Percentiles rank a stretch among this genome's conserved stretches.
Conservation (phyloP, 2,888 invertebrate genomes). For the Automeris io region DNA sequence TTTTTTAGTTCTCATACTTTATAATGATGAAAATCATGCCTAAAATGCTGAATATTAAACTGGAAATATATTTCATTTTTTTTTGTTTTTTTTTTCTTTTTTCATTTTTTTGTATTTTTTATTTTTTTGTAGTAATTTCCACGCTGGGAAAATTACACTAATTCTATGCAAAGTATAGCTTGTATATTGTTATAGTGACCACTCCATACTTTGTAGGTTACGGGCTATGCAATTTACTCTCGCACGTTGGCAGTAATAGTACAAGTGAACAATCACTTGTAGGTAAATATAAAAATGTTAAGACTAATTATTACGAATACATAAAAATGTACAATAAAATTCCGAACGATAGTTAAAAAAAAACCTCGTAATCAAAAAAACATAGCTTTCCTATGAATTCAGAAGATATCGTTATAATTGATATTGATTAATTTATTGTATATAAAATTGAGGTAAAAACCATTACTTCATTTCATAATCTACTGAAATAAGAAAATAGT, state of each 20-base stretch:
- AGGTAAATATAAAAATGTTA: conserved; percentile 16
- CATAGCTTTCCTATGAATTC: too few species aligned
- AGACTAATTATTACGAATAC: too few species aligned
- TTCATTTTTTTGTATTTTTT: conserved; percentile 43
- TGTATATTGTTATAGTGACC: conserved; percentile 79
- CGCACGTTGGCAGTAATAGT: conserved; percentile 72
- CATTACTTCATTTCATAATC: too few species aligned
- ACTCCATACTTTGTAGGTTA: conserved; percentile 76
- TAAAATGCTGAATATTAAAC: conserved; percentile 77
- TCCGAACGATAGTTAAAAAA: too few species aligned
- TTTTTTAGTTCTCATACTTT: conserved; percentile 53
- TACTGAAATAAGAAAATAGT: too few species aligned
- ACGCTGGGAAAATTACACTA: conserved; percentile 90
- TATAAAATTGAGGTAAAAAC: too few species aligned
- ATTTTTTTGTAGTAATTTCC: conserved; percentile 71
- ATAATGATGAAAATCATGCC: conserved; percentile 70
- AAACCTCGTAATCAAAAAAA: too few species aligned
- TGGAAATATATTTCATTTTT: conserved; percentile 73
- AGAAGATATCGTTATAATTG: too few species aligned
- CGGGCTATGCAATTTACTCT: conserved; percentile 75
- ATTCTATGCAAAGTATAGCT: conserved; percentile 96
- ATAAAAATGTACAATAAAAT: too few species aligned
- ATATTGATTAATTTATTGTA: too few species aligned
- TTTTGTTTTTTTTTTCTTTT: conserved; percentile 46
- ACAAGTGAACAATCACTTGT: conserved; percentile 57